Evolutionary conservation across 2,888 invertebrate genomes (phyloP).

Genomic region (Fabriciana adippe): DNA sequence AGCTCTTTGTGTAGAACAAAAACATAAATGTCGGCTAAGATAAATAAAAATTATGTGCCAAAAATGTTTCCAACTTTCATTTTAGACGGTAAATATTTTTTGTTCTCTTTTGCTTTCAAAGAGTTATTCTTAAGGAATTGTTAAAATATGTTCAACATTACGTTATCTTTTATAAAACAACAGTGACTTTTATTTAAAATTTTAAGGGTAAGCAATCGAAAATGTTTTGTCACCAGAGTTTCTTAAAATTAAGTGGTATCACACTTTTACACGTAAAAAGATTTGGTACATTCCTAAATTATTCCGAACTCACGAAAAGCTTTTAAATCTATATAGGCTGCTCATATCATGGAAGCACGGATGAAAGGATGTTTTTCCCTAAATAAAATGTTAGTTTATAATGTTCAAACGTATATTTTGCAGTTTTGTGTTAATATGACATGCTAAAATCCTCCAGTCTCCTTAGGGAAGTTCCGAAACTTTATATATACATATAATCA

Average conservation of each 20-base stretch:
- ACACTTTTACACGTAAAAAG: conserved; percentile 32
- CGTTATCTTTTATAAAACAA: conserved; percentile 21
- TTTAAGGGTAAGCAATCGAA: conserved; percentile 22
- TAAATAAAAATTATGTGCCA: neutral
- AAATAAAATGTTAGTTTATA: too few relatives aligned
- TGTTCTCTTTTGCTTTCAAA: neutral
- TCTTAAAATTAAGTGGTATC: conserved; percentile 31
- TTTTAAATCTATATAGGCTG: too few relatives aligned
- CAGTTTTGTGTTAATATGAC: neutral
- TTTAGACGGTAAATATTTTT: neutral
- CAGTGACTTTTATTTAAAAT: conserved; percentile 26
- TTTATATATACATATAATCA: neutral
- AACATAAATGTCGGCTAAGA: neutral
- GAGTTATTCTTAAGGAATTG: conserved; percentile 11
- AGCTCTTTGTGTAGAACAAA: conserved; percentile 4
- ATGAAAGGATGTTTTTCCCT: too few relatives aligned
- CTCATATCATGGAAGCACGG: too few relatives aligned
- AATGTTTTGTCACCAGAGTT: conserved; percentile 31
- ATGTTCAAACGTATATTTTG: neutral
- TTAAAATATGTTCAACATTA: conserved; percentile 11
- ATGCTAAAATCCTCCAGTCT: conserved; percentile 2
- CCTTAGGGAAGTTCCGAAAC: neutral
- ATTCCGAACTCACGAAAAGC: neutral
- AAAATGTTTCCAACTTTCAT: neutral
- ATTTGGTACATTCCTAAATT: conserved; percentile 26